A percentile compares a stretch with the other conserved stretches of the same genome.
These are phyloP conservation scores for Nannospalax galili DNA, from an alignment of 2,113 vertebrate genomes.

Conservation along the genomic window DNA sequence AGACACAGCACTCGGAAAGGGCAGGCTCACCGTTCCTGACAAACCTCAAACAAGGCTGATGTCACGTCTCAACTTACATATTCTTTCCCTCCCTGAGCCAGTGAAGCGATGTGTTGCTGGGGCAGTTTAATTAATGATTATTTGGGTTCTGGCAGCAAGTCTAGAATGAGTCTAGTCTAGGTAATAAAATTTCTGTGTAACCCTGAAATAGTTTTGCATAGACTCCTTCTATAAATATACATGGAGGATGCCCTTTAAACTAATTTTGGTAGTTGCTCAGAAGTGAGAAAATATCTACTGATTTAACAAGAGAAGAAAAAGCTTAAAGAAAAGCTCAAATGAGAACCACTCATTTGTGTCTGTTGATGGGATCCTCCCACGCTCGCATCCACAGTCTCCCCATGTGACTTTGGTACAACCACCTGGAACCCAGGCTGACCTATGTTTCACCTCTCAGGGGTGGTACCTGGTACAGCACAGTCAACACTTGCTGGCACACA, in stretches of 20 bases:
- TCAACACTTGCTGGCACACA: not conserved
- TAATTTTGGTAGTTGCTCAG: slow-evolving; percentile 39
- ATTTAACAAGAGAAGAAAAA: slow-evolving; percentile 30
- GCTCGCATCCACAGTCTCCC: not conserved
- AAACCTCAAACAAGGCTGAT: slow-evolving; percentile 58
- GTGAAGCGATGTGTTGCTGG: not conserved
- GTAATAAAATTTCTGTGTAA: slow-evolving; percentile 65
- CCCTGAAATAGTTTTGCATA: slow-evolving; percentile 46
- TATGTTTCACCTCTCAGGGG: not conserved
- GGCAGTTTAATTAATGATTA: slow-evolving; percentile 80
- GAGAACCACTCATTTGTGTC: not conserved
- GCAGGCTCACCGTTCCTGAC: not conserved
- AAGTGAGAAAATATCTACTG: slow-evolving; percentile 22
- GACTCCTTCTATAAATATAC: slow-evolving; percentile 58
- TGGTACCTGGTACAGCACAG: not conserved
- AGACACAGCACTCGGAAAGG: not conserved
- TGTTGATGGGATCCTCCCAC: not conserved
- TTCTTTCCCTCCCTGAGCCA: slow-evolving; percentile 56
- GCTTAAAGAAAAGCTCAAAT: slow-evolving; percentile 27
- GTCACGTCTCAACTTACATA: slow-evolving; percentile 59
- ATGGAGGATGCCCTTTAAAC: slow-evolving; percentile 2
- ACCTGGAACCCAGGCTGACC: not conserved
- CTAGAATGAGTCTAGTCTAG: not conserved
- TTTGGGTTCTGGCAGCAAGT: slow-evolving; percentile 54
- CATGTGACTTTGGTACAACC: not conserved